Evolutionary conservation across 2,797 vertebrate genomes (phyloP), one percentile per base, ranked within the genome.

Genomic region (Cetoscarus ocellatus): DNA sequence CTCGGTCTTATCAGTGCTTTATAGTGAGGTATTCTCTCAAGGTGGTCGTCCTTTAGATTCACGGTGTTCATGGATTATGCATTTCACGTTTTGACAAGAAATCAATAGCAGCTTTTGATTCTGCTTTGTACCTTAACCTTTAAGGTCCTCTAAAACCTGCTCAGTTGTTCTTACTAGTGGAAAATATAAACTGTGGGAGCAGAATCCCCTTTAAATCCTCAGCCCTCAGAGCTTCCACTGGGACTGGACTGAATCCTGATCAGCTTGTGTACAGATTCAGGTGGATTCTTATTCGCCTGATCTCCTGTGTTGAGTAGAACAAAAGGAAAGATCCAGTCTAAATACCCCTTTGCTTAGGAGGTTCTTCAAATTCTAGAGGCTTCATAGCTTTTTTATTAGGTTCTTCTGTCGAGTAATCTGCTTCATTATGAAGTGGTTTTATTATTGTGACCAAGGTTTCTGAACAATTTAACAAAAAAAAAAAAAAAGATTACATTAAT

Each of bases 131-230:
- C 48, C n/a, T 54, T 38, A 53, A 48, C 35, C 40, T 70, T 48
- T 59, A 43, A 45, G 54, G 50, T 11, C 17, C 34, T 49, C 57
- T 56, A 50, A 50, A 9, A 66, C 56, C 43, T 17, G n/a, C 59
- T 68, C 18, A 39, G 18, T 49, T 61, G 49, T 71, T 68, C 54
- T 62, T 54, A 45, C 54, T 27, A 13, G 15, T 68, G 15, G 18
- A 64, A 50, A 65, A 12, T 17, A 52, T 44, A 60, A 67, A 62
- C 35, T 61, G 47, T 57, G 40, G 18, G 54, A 67, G 45, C 36
- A 47, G 17, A 71, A 65, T 71, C 67, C 59, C 39, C 40, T 35
- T 59, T 62, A 68, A 72, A 61, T 65, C 72, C 54, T 72, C 42
- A 38, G 49, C 58, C 43, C 59, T 67, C 27, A 57, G 18, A 17